These are phyloP conservation scores for Euschistus heros DNA, from an alignment of 1,140 invertebrate genomes.

Conservation along the genomic window DNA sequence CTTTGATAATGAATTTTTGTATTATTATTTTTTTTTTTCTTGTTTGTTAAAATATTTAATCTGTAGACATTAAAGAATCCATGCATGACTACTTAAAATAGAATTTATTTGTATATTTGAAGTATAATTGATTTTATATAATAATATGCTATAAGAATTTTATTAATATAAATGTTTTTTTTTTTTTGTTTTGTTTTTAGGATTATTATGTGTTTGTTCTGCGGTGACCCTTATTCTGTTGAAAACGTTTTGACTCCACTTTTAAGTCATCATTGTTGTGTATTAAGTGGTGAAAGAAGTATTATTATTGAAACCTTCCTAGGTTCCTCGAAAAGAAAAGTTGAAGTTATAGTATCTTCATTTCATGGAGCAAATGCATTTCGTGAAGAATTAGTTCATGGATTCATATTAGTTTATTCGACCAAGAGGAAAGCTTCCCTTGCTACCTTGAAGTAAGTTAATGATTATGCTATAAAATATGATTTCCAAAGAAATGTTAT, in stretches of 20 bases:
- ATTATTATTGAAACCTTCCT: conserved; percentile 85
- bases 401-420: conserved; percentile 92
- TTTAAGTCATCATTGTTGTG: conserved; percentile 75
- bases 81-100: too few relatives aligned
- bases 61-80: too few relatives aligned
- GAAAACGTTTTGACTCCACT: conserved; percentile 82
- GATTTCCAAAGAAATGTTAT: too few relatives aligned
- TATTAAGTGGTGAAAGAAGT: conserved; percentile 73
- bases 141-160: too few relatives aligned
- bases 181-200: conserved; percentile 39
- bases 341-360: conserved; percentile 89
- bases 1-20: too few relatives aligned
- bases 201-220: conserved; percentile 95
- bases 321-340: conserved; percentile 75
- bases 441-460: conserved; percentile 74
- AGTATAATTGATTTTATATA: too few relatives aligned
- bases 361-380: conserved; percentile 90
- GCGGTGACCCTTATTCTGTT: conserved; percentile 86
- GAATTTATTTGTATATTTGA: too few relatives aligned
- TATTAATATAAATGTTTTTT: too few relatives aligned
- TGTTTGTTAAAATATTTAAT: too few relatives aligned
- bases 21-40: too few relatives aligned
- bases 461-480: neutral
- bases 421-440: conserved; percentile 90
- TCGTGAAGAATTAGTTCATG: conserved; percentile 85